A percentile compares a stretch with the other conserved stretches of the same genome.
phyloP scores from a whole-genome alignment of 2,888 invertebrate species.

The Desoria tigrina region DNA sequence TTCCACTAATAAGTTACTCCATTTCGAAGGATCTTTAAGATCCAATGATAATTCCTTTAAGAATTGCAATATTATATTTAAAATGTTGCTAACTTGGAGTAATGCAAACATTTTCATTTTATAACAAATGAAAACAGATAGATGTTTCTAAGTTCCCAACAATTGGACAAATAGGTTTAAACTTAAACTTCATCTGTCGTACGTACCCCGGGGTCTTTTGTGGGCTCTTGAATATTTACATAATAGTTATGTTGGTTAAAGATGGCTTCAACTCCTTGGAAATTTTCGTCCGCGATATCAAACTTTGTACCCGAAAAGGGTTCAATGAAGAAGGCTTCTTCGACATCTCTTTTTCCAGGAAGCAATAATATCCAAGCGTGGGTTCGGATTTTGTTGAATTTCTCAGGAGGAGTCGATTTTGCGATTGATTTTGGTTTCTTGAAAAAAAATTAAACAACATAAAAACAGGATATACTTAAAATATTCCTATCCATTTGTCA shows the following conservation, averaged over 20 bases:
- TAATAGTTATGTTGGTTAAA: slow-evolving; percentile 88
- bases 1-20: slow-evolving; percentile 47
- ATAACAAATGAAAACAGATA: too few species aligned
- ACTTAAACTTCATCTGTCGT: too few species aligned
- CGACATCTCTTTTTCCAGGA: slow-evolving; percentile 64
- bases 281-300: slow-evolving; percentile 64
- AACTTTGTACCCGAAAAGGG: slow-evolving; percentile 74
- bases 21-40: slow-evolving; percentile 41
- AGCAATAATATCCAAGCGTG: slow-evolving; percentile 83
- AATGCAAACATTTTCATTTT: too few species aligned
- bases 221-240: slow-evolving; percentile 57
- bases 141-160: too few species aligned
- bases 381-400: slow-evolving; percentile 62
- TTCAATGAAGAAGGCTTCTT: slow-evolving; percentile 76
- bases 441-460: too few species aligned
- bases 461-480: too few species aligned
- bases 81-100: too few species aligned
- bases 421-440: too few species aligned
- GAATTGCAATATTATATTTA: too few species aligned
- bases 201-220: too few species aligned
- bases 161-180: too few species aligned
- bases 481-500: too few species aligned
- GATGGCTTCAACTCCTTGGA: slow-evolving; percentile 76
- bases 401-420: slow-evolving; percentile 66
- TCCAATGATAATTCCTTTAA: slow-evolving; percentile 43